Conservation (phyloP, 2,113 vertebrate species). For the Marmota monax region DNA sequence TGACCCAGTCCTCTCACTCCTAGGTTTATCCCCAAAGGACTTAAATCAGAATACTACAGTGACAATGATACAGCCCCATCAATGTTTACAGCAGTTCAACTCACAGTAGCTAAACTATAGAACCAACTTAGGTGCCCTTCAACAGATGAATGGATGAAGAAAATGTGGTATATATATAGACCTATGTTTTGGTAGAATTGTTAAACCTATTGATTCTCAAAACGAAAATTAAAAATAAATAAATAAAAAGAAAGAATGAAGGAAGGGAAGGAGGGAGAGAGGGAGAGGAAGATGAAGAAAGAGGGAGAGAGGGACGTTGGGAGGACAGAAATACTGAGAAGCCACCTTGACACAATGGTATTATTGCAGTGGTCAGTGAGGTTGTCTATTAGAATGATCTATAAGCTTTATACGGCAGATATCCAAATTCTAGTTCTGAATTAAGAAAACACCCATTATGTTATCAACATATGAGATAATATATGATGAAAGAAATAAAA, state of each 20-base stretch:
- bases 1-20: too few relatives aligned
- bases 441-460: not conserved
- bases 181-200: not conserved
- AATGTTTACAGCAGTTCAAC: too few relatives aligned
- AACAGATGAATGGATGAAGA: too few relatives aligned
- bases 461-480: not conserved
- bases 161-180: not conserved
- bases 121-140: too few relatives aligned
- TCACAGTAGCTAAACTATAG: too few relatives aligned
- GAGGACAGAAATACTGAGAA: not conserved
- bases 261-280: rapidly evolving
- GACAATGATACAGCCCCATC: too few relatives aligned
- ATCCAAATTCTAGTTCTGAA: not conserved
- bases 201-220: not conserved
- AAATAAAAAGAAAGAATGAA: not conserved
- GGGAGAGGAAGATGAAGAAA: not conserved
- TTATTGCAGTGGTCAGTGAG: not conserved
- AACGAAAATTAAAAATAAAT: not conserved
- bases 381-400: not conserved
- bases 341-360: not conserved
- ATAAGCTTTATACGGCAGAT: not conserved
- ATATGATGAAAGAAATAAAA: not conserved
- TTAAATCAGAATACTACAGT: too few relatives aligned
- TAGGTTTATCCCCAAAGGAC: too few relatives aligned
- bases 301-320: rapidly evolving